Conservation (phyloP, 1,140 invertebrate species). For the Caerostris darwini region DNA sequence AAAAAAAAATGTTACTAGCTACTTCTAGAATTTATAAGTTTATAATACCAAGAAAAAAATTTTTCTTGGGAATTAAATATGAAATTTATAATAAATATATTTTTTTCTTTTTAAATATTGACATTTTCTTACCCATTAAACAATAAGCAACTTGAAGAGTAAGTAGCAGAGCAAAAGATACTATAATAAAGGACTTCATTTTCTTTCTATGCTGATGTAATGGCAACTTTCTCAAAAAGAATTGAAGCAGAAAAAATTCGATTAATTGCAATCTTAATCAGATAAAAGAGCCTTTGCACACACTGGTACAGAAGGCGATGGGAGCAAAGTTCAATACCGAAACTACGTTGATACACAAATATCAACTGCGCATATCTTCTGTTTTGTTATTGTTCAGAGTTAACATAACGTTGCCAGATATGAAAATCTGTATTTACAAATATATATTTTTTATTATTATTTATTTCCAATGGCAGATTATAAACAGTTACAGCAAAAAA, state of each 20-base stretch:
- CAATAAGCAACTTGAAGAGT: conserved; percentile 27
- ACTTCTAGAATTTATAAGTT: no score
- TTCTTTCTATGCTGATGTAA: neutral
- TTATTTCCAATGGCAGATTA: no score
- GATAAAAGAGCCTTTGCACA: conserved; percentile 78
- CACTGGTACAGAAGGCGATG: conserved; percentile 77
- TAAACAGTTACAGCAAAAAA: no score
- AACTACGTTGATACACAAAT: neutral
- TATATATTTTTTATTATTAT: no score
- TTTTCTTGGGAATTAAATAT: no score
- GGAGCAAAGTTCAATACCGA: conserved; percentile 50
- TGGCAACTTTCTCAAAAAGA: conserved; percentile 33
- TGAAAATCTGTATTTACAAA: no score
- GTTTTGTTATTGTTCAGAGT: conserved; percentile 42
- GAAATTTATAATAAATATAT: no score
- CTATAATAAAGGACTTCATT: conserved; percentile 38
- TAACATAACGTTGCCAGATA: neutral
- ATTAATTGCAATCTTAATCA: conserved; percentile 43
- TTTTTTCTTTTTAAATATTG: neutral
- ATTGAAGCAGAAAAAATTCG: conserved; percentile 5
- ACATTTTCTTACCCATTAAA: neutral
- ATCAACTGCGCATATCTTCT: conserved; percentile 39
- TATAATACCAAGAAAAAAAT: no score
- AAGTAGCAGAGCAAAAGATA: conserved; percentile 10
- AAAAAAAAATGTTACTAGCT: no score